A percentile compares a stretch with the other conserved stretches of the same genome.
phyloP scores from a whole-genome alignment of 2,888 invertebrate genomes.

The Caenorhabditis angaria region DNA sequence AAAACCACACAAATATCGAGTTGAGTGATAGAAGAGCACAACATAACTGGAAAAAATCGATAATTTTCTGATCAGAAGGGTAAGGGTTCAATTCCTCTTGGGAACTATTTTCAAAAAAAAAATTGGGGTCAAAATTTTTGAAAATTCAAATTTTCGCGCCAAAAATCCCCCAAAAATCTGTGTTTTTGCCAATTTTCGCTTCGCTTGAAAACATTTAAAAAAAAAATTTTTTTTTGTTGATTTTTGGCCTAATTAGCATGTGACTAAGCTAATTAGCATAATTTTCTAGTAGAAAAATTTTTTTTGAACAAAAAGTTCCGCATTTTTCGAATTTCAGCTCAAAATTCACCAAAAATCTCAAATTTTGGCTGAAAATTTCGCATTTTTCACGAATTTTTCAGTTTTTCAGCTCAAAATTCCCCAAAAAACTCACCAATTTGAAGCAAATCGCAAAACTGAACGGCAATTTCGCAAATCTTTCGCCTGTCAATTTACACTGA shows the following conservation, averaged over 20 bases:
- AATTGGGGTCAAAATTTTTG: too few relatives aligned
- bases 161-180: slow-evolving; percentile 19
- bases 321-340: too few relatives aligned
- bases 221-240: too few relatives aligned
- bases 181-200: not conserved
- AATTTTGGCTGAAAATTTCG: slow-evolving; percentile 11
- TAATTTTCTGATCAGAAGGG: not conserved
- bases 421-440: slow-evolving; percentile 20
- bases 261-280: too few relatives aligned
- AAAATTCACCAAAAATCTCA: slow-evolving; percentile 2
- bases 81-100: too few relatives aligned
- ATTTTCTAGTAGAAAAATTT: too few relatives aligned
- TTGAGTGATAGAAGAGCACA: slow-evolving; percentile 21
- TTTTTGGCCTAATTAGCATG: too few relatives aligned
- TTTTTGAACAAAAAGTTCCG: too few relatives aligned
- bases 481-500: slow-evolving; percentile 29
- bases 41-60: slow-evolving; percentile 5
- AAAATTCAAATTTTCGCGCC: slow-evolving; percentile 6
- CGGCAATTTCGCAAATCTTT: slow-evolving; percentile 28
- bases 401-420: not conserved
- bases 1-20: slow-evolving; percentile 39
- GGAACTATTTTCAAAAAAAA: too few relatives aligned
- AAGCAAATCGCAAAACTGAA: slow-evolving; percentile 31
- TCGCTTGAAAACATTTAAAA: too few relatives aligned
- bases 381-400: not conserved